Evolutionary conservation across 2,113 vertebrate genomes (phyloP), one percentile per base, ranked within the genome.

Genomic region (Hypanus sabinus): DNA sequence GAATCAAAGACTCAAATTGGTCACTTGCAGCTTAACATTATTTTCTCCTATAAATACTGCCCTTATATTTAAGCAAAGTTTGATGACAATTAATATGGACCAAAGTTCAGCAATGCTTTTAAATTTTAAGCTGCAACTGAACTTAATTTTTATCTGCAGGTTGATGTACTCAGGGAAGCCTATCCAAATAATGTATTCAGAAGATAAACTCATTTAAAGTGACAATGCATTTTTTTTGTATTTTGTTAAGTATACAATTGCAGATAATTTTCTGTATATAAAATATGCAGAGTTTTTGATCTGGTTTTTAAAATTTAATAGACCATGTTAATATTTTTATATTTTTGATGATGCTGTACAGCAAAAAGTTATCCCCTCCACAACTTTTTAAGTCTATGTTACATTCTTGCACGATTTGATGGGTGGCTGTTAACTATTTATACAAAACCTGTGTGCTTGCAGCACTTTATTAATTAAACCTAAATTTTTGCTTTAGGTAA

Each of bases 281-380:
- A 46, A 46, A 73, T 93, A 30, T 70, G 68, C 36, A 73, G 36
- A 88, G 33, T 62, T 62, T 55, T 62, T 62, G 5, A 62, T 88
- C 85, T 65, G 22, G 71, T 65, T 88, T 93, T 71, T 73, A 30
- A 93, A 93, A 30, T 55, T 71, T 55, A 71, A 93, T 55, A 46
- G 91, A 93, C 91, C 88, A 70, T 91, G 60, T 71, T 73, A 71
- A 71, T 22, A 71, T 93, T 93, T 60, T 88, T 88, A 62, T 87
- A 57, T 11, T 33, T 62, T 33, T 88, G 30, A 88, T 60, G 55
- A 24, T 87, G 55, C 55, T 6, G 5, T 62, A n/a, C 83, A 87
- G 22, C 16, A 83, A 22, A 10, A 87, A 88, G 85, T 88, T 33
- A 33, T 0, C n/a, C 46, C 30, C 24, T 57, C 81, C 9, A 83